Evolutionary conservation across 2,797 vertebrate species (phyloP).

Genomic region (Acanthurus tractus): DNA sequence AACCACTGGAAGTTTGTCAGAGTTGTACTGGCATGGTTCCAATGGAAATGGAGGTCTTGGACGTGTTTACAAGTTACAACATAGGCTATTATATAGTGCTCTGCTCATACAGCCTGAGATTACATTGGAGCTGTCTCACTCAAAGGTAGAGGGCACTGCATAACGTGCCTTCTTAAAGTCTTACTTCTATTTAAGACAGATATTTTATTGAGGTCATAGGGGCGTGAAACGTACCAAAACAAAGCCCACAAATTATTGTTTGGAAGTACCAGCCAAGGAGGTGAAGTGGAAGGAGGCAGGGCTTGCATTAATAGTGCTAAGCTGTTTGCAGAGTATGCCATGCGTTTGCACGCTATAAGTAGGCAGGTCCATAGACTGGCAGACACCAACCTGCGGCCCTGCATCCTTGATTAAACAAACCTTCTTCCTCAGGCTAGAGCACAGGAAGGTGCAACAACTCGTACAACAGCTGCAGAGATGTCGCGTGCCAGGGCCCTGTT

Average conservation of each 20-base stretch:
- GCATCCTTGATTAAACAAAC: slow-evolving; percentile 71
- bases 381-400: slow-evolving; percentile 60
- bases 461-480: slow-evolving; percentile 56
- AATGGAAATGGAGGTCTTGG: slow-evolving; percentile 41
- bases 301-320: slow-evolving; percentile 32
- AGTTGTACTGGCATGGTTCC: slow-evolving; percentile 50
- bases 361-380: slow-evolving; percentile 56
- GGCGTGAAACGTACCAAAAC: slow-evolving; percentile 34
- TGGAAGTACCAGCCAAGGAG: slow-evolving; percentile 15
- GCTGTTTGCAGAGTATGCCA: slow-evolving; percentile 37
- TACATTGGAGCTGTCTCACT: slow-evolving; percentile 5
- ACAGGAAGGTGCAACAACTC: slow-evolving; percentile 49
- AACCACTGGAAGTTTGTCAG: slow-evolving; percentile 59
- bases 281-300: slow-evolving; percentile 16
- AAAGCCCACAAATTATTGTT: slow-evolving; percentile 50
- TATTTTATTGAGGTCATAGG: slow-evolving; percentile 35
- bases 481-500: slow-evolving; percentile 36
- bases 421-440: slow-evolving; percentile 65
- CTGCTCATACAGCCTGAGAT: slow-evolving; percentile 38
- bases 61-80: slow-evolving; percentile 49
- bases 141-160: not conserved
- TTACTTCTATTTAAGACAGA: slow-evolving; percentile 20
- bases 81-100: slow-evolving; percentile 32
- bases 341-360: slow-evolving; percentile 60
- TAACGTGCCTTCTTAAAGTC: slow-evolving; percentile 19